Conservation (phyloP, 2,888 invertebrate species). For the Acanthosepion lycidas region DNA sequence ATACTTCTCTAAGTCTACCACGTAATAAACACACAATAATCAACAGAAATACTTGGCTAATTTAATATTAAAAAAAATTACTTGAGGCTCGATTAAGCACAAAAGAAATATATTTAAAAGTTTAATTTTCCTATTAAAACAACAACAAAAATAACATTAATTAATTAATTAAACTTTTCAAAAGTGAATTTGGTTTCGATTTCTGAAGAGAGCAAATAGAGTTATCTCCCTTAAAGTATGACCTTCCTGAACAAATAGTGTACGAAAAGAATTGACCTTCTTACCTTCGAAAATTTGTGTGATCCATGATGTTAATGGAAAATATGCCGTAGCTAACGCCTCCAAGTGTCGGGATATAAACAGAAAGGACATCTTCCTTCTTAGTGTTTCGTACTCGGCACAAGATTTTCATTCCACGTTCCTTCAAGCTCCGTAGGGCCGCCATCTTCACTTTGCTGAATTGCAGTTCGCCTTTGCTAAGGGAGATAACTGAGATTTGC, state of each 20-base stretch:
- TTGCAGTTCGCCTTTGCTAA: background rate
- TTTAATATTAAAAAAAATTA: too few species aligned
- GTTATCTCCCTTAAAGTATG: background rate
- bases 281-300: slow-evolving; percentile 62
- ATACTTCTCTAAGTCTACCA: too few species aligned
- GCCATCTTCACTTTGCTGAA: background rate
- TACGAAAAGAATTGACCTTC: slow-evolving; percentile 43
- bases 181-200: background rate
- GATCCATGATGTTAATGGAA: slow-evolving; percentile 65
- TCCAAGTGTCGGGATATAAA: slow-evolving; percentile 62
- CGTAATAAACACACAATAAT: too few species aligned
- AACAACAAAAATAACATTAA: too few species aligned
- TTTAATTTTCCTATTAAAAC: too few species aligned
- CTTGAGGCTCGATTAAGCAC: too few species aligned
- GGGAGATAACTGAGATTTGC: background rate
- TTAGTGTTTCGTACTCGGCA: slow-evolving; percentile 49
- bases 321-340: slow-evolving; percentile 64
- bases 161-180: too few species aligned
- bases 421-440: background rate
- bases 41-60: too few species aligned
- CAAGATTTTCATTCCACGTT: slow-evolving; percentile 33
- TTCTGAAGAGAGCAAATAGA: background rate
- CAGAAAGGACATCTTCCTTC: slow-evolving; percentile 53
- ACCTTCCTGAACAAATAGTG: background rate
- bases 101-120: too few species aligned